Evolutionary conservation across 2,797 vertebrate genomes (phyloP).

Genomic region (Lutra lutra): DNA sequence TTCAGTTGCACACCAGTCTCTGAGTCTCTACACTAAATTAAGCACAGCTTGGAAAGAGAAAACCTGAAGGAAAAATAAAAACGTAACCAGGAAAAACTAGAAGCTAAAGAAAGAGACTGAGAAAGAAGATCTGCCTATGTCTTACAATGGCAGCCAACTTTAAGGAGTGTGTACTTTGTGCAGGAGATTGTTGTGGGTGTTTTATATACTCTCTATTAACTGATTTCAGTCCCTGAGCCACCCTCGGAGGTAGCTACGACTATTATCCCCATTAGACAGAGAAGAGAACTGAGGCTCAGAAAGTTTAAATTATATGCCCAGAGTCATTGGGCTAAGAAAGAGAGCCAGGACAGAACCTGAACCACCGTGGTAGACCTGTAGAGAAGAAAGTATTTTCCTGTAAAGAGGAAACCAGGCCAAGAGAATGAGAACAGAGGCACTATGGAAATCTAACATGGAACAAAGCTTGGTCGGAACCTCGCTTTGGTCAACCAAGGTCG

Average conservation of each 20-base stretch:
- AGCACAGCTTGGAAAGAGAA: background rate
- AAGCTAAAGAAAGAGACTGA: background rate
- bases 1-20: fast-evolving
- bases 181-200: background rate
- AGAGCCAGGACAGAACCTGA: background rate
- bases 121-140: background rate
- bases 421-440: background rate
- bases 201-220: background rate
- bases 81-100: background rate
- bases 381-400: background rate
- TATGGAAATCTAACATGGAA: background rate
- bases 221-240: background rate
- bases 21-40: background rate
- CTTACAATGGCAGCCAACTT: background rate
- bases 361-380: background rate
- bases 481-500: too few species aligned
- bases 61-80: background rate
- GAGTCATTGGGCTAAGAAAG: background rate
- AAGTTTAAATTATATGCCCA: background rate
- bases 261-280: background rate
- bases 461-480: background rate
- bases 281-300: background rate
- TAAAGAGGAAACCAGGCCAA: too few species aligned
- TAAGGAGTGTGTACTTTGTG: fast-evolving
- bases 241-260: background rate